Percentiles rank a stretch among this genome's conserved stretches.
Evolutionary conservation across 2,888 invertebrate genomes (phyloP).

Genomic region (Cenopis cana): DNA sequence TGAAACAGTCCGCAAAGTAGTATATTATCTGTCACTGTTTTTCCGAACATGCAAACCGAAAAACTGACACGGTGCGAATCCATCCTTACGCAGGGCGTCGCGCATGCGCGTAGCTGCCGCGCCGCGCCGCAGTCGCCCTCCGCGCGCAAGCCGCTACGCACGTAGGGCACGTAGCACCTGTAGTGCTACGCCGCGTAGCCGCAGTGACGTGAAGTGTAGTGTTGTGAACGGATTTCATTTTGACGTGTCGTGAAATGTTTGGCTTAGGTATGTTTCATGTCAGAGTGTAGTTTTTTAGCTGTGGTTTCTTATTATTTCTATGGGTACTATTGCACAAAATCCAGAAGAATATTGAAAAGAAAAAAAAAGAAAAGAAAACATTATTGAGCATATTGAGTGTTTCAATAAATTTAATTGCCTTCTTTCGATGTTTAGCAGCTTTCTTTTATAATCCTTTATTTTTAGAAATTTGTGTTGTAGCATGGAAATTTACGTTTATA

Average conservation of each 20-base stretch:
- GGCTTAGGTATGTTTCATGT: slow-evolving; percentile 4
- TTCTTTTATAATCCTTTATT: neutral
- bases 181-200: slow-evolving; percentile 31
- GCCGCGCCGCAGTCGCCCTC: slow-evolving; percentile 37
- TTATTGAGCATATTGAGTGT: too few relatives aligned
- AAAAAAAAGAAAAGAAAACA: too few relatives aligned
- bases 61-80: slow-evolving; percentile 39
- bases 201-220: slow-evolving; percentile 41
- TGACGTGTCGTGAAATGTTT: slow-evolving; percentile 23
- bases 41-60: slow-evolving; percentile 31
- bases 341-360: neutral
- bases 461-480: neutral
- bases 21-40: slow-evolving; percentile 10
- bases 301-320: neutral
- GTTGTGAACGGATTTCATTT: slow-evolving; percentile 29
- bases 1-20: neutral
- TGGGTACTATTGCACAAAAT: neutral
- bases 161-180: slow-evolving; percentile 30
- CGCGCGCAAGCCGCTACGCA: slow-evolving; percentile 26
- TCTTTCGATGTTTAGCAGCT: neutral
- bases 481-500: neutral
- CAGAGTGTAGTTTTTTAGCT: neutral
- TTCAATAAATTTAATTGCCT: neutral
- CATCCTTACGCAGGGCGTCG: slow-evolving; percentile 29
- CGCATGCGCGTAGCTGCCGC: slow-evolving; percentile 35